These are phyloP conservation scores for Myrmecobius fasciatus DNA, from an alignment of 2,113 vertebrate genomes.

Conservation along the genomic window DNA sequence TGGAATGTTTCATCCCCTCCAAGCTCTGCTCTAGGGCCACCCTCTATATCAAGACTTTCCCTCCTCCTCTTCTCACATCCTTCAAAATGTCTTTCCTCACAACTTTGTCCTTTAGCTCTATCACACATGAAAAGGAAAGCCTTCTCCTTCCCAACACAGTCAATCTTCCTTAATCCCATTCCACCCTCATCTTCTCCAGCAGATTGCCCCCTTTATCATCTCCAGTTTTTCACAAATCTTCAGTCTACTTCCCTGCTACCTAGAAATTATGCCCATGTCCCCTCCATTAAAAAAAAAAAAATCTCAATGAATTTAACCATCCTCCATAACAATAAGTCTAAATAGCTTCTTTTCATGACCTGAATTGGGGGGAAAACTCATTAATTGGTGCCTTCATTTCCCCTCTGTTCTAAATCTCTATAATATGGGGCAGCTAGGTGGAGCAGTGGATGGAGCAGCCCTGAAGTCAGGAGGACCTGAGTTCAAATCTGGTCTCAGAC, in stretches of 20 bases:
- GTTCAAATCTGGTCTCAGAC: too few relatives aligned
- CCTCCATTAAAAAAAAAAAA: not conserved
- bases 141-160: not conserved
- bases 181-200: not conserved
- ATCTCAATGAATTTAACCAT: not conserved
- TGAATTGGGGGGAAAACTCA: not conserved
- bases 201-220: not conserved
- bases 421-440: too few relatives aligned
- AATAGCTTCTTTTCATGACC: not conserved
- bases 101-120: not conserved
- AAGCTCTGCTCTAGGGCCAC: not conserved
- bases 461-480: too few relatives aligned
- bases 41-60: not conserved
- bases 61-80: not conserved
- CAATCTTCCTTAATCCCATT: not conserved
- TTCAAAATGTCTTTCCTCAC: not conserved
- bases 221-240: not conserved
- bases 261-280: not conserved
- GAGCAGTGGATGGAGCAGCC: too few relatives aligned
- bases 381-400: not conserved
- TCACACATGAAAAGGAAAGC: not conserved
- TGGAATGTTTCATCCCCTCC: not conserved
- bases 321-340: not conserved
- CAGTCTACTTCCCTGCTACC: not conserved
- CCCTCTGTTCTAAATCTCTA: not conserved